Evolutionary conservation across 2,113 vertebrate genomes (phyloP), one percentile per base, ranked within the genome.

Genomic region (Butorides virescens): DNA sequence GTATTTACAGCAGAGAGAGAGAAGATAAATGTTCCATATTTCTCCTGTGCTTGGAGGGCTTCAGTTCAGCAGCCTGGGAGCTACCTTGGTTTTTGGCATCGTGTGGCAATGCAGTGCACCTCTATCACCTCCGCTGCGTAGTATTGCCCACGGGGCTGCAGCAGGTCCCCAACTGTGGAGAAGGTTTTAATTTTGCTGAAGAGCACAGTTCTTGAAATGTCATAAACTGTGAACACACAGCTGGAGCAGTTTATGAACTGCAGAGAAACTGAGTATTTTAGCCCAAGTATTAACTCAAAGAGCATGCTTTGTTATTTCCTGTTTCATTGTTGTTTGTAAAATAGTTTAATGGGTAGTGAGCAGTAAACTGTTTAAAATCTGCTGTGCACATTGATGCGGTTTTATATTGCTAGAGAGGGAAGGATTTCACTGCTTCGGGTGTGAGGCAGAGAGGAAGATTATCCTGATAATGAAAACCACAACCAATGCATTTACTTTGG

Each of bases 271-370:
- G 76, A 97, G 90, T 88, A 73, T 96, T 97, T 97, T 94, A 94
- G 92, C 94, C 82, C 85, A 56, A 94, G 90, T 76, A 95, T 96
- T 95, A 86, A 98, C 97, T 97, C 94, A 95, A 95, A 96, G 97
- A 93, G 94, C 90, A 74, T 94, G 97, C 81, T 95, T 97, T 96
- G 93, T 97, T 98, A 97, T 97, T 98, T 98, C 96, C 97, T 96
- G 95, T 91, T 84, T 91, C 97, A 96, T 94, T 97, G 97, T 96
- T 97, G 96, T 97, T 98, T 97, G 96, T 88, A 74, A 97, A 97
- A 93, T 72, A 72, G 83, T 95, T 96, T 97, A 98, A 97, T 79
- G 92, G 88, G 77, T 92, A 91, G 81, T 77, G 91, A 96, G 66
- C 95, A 92, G 74, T 88, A 96, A 95, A 85, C 90, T 81, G 84